Base-by-base conservation (phyloP, 2,797 vertebrate species). In the Trachops cirrhosus region DNA sequence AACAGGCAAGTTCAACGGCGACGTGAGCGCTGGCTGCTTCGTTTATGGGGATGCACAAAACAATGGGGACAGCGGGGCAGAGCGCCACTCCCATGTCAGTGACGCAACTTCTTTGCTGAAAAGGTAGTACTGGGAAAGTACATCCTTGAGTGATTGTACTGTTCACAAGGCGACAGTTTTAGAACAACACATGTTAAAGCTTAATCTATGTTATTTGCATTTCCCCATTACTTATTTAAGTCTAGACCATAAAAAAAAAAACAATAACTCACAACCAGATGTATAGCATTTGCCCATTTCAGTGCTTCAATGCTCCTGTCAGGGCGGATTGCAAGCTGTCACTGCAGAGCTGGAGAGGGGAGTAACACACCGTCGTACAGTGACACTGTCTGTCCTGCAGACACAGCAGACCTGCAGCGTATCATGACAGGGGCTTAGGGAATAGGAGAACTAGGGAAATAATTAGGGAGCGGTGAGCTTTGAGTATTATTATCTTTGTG, bases 391-490 rank as follows among this genome's bases (percentile, higher is more conserved):
- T 2, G 2, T 4, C 19, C 12, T 8, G 15, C 14, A 64, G 44
- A n/a, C 9, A 7, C 0, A 0, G 52, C 0, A 41, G 29, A 54
- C 7, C 3, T 37, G 39, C 26, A 29, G 24, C 57, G 12, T 29
- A 54, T n/a, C 62, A 41, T 0, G 3, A 21, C 41, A 50, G 67
- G 59, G 68, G 2, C 29, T 24, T 0, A 4, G 29, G 18, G 22
- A 5, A 70, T 1, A 32, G 34, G 29, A 22, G 54, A 34, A 37
- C 12, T 5, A 24, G 34, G 29, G 16, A 74, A 24, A 37, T 22
- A 90, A 78, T 64, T 19, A 82, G 34, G 5, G 29, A 57, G 26
- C 9, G 57, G 57, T 75, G 44, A 54, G 57, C 74, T 39, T 41
- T 82, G 46, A 82, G 4, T 68, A 12, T 48, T 54, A 64, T 54